Evolutionary conservation across 2,888 invertebrate genomes (phyloP).

Genomic region (Lymantria dispar): DNA sequence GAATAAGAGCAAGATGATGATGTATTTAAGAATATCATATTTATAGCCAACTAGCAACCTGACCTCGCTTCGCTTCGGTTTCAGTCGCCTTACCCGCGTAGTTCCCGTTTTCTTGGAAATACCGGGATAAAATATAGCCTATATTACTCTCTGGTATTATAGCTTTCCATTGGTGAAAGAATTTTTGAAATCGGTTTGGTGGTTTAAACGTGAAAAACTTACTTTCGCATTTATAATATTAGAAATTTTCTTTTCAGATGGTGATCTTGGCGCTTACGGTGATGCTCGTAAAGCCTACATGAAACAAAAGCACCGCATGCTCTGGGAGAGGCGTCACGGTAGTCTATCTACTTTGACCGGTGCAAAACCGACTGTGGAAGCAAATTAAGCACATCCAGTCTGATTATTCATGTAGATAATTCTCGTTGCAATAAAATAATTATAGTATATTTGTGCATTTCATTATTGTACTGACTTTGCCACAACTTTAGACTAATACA

Average conservation of each 20-base stretch:
- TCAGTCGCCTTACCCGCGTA: too few species aligned
- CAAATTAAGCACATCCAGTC: not conserved
- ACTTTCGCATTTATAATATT: too few species aligned
- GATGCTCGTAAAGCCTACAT: slow-evolving; percentile 91
- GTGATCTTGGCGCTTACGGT: slow-evolving; percentile 91
- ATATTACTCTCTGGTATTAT: too few species aligned
- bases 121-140: too few species aligned
- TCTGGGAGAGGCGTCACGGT: slow-evolving; percentile 98
- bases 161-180: too few species aligned
- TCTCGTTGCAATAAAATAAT: slow-evolving; percentile 45
- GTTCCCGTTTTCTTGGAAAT: too few species aligned
- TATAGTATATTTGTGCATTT: slow-evolving; percentile 16
- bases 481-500: not conserved
- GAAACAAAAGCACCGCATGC: slow-evolving; percentile 99
- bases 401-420: slow-evolving; percentile 19
- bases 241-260: slow-evolving; percentile 83
- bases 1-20: too few species aligned
- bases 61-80: too few species aligned
- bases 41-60: too few species aligned
- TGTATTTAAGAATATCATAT: too few species aligned
- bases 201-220: too few species aligned
- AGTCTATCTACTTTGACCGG: slow-evolving; percentile 73
- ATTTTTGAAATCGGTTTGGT: too few species aligned
- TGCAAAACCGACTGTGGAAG: slow-evolving; percentile 17
- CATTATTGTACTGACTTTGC: not conserved